Evolutionary conservation across 2,113 vertebrate species (phyloP).

Genomic region (Sphyrna mokarran): DNA sequence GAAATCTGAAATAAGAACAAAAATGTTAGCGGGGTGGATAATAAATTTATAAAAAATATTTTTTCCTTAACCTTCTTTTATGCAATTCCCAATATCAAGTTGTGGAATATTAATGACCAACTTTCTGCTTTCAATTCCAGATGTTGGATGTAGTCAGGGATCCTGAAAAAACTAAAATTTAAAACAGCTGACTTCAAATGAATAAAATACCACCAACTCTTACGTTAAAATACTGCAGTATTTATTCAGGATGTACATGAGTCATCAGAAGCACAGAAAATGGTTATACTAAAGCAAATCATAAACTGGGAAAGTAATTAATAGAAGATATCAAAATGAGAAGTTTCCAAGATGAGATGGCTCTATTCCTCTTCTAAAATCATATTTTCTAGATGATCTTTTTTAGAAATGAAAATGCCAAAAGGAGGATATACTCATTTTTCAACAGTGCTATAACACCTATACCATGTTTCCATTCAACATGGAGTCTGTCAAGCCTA

Average conservation of each 20-base stretch:
- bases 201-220: not conserved
- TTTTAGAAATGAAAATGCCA: slow-evolving; percentile 1
- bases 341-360: not conserved
- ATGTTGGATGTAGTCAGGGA: no score
- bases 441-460: not conserved
- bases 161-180: no score
- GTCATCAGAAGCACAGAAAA: not conserved
- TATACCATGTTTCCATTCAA: not conserved
- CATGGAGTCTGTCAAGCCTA: no score
- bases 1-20: no score
- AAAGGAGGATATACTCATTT: not conserved
- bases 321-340: not conserved
- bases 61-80: no score
- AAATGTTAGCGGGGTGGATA: no score
- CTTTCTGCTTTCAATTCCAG: no score
- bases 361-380: not conserved
- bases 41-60: no score
- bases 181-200: no score
- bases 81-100: no score
- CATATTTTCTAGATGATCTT: not conserved
- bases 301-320: not conserved
- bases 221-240: not conserved
- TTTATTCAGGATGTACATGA: not conserved
- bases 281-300: not conserved
- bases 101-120: no score